A percentile compares a stretch with the other conserved stretches of the same genome.
Conservation (phyloP, 1,140 invertebrate species). For the Samia ricini region DNA sequence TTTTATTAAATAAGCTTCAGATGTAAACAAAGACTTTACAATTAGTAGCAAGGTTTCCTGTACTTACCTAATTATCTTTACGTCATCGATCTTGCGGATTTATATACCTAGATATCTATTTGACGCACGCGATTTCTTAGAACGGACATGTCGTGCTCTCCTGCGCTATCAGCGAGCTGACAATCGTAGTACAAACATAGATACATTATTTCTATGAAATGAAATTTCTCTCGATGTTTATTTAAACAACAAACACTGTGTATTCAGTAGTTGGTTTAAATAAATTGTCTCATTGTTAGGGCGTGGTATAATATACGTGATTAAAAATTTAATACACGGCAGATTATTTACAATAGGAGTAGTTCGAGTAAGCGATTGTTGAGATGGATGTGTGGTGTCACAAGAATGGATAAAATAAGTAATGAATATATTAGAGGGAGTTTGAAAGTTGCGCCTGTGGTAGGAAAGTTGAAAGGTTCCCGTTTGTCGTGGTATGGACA, state of each 20-base stretch:
- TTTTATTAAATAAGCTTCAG: too few species aligned
- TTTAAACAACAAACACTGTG: neutral
- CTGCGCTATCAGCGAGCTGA: constrained; percentile 1
- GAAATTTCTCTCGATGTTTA: neutral
- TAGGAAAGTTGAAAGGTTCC: too few species aligned
- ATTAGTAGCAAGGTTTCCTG: neutral
- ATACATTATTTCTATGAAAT: constrained; percentile 7
- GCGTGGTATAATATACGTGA: neutral
- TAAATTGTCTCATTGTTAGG: neutral
- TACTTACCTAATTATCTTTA: constrained; percentile 6
- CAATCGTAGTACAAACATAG: constrained; percentile 4
- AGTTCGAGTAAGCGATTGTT: too few species aligned
- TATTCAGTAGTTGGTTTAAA: neutral
- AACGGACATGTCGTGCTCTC: constrained; percentile 4
- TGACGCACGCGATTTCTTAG: constrained; percentile 20
- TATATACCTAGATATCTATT: constrained; percentile 7
- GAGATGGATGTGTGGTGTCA: too few species aligned
- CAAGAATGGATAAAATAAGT: too few species aligned
- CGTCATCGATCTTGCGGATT: constrained; percentile 24
- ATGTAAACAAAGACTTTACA: too few species aligned
- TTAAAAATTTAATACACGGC: too few species aligned
- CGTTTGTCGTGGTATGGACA: too few species aligned
- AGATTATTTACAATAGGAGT: too few species aligned
- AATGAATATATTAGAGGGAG: too few species aligned
- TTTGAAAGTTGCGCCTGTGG: too few species aligned